Conservation (phyloP, 2,113 vertebrate genomes). For the Carettochelys insculpta region DNA sequence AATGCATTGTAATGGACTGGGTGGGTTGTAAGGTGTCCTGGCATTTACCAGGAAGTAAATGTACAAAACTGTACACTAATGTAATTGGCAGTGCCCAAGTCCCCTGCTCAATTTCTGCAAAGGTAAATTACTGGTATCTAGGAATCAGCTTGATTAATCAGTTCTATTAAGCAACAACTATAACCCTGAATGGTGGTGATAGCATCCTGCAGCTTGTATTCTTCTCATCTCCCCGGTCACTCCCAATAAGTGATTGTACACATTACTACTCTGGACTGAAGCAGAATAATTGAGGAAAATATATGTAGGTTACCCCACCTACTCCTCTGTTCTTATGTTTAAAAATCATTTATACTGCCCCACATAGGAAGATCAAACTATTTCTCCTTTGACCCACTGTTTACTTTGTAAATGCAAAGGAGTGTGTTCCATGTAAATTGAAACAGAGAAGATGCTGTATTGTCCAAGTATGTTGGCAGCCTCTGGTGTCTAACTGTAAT, state of each 20-base stretch:
- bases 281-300: neutral
- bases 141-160: neutral
- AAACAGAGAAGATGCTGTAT: neutral
- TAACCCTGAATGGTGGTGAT: neutral
- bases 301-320: neutral
- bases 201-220: neutral
- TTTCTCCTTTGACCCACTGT: neutral
- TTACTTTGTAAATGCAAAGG: neutral
- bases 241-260: neutral
- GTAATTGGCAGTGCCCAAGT: neutral
- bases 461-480: neutral
- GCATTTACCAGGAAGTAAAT: neutral
- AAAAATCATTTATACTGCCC: neutral
- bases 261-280: neutral
- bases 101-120: neutral
- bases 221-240: neutral
- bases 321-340: neutral
- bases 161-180: fast-evolving
- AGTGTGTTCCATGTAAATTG: neutral
- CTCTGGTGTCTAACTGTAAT: neutral
- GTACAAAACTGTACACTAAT: fast-evolving
- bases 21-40: neutral
- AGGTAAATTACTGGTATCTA: fast-evolving
- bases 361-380: neutral
- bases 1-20: neutral